Conservation (phyloP, 2,113 vertebrate species). For the Cinclus mexicanus region DNA sequence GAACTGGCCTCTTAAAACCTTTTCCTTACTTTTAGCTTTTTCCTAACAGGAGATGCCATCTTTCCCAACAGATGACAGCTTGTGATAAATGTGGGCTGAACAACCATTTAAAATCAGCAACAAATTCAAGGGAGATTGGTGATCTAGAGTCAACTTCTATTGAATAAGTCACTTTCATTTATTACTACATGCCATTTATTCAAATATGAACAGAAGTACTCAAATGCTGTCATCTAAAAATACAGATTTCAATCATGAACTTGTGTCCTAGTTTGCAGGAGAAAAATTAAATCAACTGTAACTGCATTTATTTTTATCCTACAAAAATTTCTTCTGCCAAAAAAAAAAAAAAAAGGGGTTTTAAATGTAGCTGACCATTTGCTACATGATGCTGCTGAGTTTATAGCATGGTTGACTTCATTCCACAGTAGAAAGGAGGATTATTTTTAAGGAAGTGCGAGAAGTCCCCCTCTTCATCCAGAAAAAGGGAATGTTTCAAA, state of each 20-base stretch:
- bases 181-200: conserved; percentile 46
- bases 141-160: conserved; percentile 49
- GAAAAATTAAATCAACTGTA: conserved; percentile 69
- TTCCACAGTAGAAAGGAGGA: neutral
- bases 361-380: conserved; percentile 78
- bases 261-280: conserved; percentile 48
- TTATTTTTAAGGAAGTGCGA: conserved; percentile 20
- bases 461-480: neutral
- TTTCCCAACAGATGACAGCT: conserved; percentile 57
- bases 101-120: conserved; percentile 53
- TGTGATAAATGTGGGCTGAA: conserved; percentile 54
- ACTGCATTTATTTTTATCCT: conserved; percentile 51
- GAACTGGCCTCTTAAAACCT: conserved; percentile 36
- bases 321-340: conserved; percentile 67
- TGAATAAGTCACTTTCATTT: conserved; percentile 41
- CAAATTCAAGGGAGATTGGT: neutral
- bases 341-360: neutral
- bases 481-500: conserved; percentile 28
- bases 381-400: conserved; percentile 26
- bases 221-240: conserved; percentile 70
- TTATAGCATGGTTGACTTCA: conserved; percentile 23
- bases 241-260: conserved; percentile 64
- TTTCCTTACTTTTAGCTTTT: neutral
- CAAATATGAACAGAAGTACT: conserved; percentile 56
- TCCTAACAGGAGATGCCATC: conserved; percentile 23